Base-by-base conservation (phyloP, 2,888 invertebrate genomes). In the Cephalotes varians region DNA sequence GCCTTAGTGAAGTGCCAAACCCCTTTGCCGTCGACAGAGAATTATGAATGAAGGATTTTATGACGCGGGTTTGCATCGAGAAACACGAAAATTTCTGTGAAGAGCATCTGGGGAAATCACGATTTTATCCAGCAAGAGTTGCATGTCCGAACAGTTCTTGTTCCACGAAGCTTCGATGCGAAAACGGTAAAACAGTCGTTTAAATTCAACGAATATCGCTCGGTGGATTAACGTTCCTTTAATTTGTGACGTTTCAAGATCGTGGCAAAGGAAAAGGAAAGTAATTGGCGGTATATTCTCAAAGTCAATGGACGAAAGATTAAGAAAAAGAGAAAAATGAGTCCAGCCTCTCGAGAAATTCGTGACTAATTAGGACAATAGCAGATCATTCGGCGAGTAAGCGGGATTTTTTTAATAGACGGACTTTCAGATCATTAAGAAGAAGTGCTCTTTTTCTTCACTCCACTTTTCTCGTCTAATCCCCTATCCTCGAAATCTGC, bases 301-400 rank as follows among this genome's bases (percentile, higher is more conserved):
- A 58, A 10, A 31, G 69, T 58, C 80, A 69, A 79, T 64, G 18
- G 44, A 74, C 37, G 10, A 54, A 72, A 83, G 83, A 85, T 85
- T 86, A 54, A 81, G 82, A 89, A 28, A 25, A 21, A 71, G 25
- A 28, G 15, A n/a, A 65, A 47, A 40, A 73, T 56, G 64, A 76
- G 79, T 76, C 15, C 12, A 51, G 86, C 71, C 85, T 86, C 87
- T 90, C 81, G 85, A 87, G 85, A 86, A 90, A 91, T 89, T 91
- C 88, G 87, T 87, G 88, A 88, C 92, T 91, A 91, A 91, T 91
- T 91, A 91, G 91, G 84, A 90, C 90, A 90, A 90, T 86, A 87
- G 87, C 79, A 69, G 82, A 65, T 82, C 71, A 79, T 83, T 88
- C 82, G 84, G 69, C 54, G 86, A 85, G 86, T 90, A 90, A 91